Base-by-base conservation (phyloP, 2,113 vertebrate genomes). In the Strigops habroptila region DNA sequence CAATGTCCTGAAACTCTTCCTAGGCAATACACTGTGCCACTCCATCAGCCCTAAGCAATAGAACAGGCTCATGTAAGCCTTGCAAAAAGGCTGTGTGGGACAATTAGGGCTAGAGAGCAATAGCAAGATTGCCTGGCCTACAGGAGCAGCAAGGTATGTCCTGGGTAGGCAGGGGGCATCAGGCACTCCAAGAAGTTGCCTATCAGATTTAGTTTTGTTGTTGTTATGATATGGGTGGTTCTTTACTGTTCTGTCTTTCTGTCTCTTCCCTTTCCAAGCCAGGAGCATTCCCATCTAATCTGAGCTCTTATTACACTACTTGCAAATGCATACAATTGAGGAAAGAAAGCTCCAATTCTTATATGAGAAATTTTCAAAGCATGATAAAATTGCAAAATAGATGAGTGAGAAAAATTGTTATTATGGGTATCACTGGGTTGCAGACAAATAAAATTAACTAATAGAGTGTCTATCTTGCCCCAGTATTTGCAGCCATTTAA, bases 151-250 rank as follows among this genome's bases (percentile, higher is more conserved):
- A n/a, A 28, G 17, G 14, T 37, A 57, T 14, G 39, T 25, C 31
- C 22, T 59, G 22, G 14, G 11, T 12, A 57, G 21, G 22, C 18
- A 44, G 21, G 10, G 59, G 37, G 48, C 62, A 41, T 24, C 21
- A 60, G 43, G 21, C 24, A 22, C 33, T 76, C 52, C n/a, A 30
- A 49, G 43, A 53, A 59, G 23, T 71, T 44, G 43, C 41, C 37
- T 33, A 4, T 63, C 14, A 6, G 25, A 31, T 87, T 59, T 69
- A 17, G 3, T 64, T 2, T 59, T 59, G 18, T 19, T 62, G 6
- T 41, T 62, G 39, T 4, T 43, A 17, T 49, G 71, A n/a, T 9
- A 46, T 14, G n/a, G 24, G 27, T 0, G 0, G 4, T 76, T 91
- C 13, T 64, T 59, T 18, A 33, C 43, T 52, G 7, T 31, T 91